Evolutionary conservation across 1,140 invertebrate species (phyloP).

Genomic region (Thalassaphorura encarpata): DNA sequence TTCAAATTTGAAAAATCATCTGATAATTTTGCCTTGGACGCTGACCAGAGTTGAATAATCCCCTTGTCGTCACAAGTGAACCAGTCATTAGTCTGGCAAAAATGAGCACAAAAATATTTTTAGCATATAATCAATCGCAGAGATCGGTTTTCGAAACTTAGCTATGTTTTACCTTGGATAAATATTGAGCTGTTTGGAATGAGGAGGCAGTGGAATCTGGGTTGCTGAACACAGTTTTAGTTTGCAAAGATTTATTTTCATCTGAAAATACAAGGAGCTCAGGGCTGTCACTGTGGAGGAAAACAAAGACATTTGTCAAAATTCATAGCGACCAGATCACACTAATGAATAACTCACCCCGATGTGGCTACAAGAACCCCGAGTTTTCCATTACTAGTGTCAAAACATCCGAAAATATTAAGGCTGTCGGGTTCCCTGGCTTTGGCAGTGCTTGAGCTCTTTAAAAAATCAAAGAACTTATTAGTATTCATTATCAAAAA

Average conservation of each 20-base stretch:
- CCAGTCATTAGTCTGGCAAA: conserved; percentile 16
- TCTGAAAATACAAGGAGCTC: no score
- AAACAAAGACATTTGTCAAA: no score
- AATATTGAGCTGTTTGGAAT: conserved; percentile 21
- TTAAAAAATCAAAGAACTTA: background rate
- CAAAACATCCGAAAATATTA: conserved; percentile 10
- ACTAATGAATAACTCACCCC: no score
- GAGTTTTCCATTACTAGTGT: no score
- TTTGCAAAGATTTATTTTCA: conserved; percentile 43
- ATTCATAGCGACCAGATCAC: no score
- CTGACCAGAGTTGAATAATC: conserved; percentile 15
- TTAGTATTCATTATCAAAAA: conserved; percentile 3
- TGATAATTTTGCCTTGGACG: no score
- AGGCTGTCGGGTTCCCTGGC: conserved; percentile 43
- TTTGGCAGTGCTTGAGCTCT: conserved; percentile 39
- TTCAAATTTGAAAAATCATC: no score
- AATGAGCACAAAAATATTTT: background rate
- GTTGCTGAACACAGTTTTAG: conserved; percentile 32
- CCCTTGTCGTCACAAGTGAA: conserved; percentile 27
- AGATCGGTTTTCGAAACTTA: background rate
- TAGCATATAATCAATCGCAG: background rate
- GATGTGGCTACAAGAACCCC: no score
- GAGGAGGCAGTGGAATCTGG: conserved; percentile 7
- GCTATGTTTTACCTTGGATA: conserved; percentile 18
- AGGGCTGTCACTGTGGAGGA: no score